Evolutionary conservation across 2,888 invertebrate species (phyloP), one percentile per base, ranked within the genome.

Genomic region (Oscheius onirici): DNA sequence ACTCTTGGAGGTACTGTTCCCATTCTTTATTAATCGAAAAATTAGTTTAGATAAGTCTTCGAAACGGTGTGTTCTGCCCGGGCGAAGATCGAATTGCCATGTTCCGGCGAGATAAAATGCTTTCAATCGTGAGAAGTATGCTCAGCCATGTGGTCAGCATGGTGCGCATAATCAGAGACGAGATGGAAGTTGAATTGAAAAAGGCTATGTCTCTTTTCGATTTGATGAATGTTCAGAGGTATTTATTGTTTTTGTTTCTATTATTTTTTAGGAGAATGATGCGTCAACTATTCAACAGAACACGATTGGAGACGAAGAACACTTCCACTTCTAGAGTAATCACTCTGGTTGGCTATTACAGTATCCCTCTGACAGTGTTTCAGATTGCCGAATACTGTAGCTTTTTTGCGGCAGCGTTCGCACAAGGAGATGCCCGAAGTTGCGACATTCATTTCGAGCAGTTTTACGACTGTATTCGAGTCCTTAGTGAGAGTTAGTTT

Each of bases 31-130:
- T n/a, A 34, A 34, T 26, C 3, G 24, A 10, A 22, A 20, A 44
- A 13, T 43, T 24, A n/a, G n/a, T 63, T 63, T 24, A 63, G 63
- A 63, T 63, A 5, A 49, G 49, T 49, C 26, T 49, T 13, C 20
- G 49, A 49, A 46, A 17, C 8, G 24, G 46, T 46, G 17, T 24
- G 1, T 63, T 63, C 46, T 28, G 34, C 10, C 26, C 26, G 49
- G 63, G 63, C n/a, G 63, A 63, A n/a, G 63, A 46, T 26, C 24
- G 63, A 28, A 49, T 63, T 13, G 63, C 63, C 17, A 44, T 63
- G 11, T 63, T 63, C 28, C 46, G 49, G 15, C 20, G 63, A 11
- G 46, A 46, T 15, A 63, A 46, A 34, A 63, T 63, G 63, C 3
- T 63, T 6, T 15, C 24, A 10, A 49, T 63, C 11, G 49, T 63